Evolutionary conservation across 2,113 vertebrate species (phyloP).

Genomic region (Centropristis striata): DNA sequence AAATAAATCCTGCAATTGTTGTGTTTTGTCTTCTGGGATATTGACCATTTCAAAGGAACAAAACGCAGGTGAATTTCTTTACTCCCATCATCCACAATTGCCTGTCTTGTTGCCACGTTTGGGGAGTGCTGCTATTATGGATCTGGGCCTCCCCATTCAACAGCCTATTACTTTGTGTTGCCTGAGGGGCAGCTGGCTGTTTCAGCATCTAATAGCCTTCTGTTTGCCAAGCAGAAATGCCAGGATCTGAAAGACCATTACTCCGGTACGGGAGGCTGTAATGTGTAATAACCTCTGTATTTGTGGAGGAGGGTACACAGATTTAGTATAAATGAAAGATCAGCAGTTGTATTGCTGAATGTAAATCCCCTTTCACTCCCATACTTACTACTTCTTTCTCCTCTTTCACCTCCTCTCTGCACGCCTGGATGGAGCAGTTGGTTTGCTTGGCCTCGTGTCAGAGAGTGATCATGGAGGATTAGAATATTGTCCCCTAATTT

Average conservation of each 20-base stretch:
- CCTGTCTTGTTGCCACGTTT: conserved; percentile 39
- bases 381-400: background rate
- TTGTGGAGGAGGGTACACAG: conserved; percentile 16
- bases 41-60: conserved; percentile 3
- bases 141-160: conserved; percentile 53
- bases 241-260: conserved; percentile 41
- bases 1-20: background rate
- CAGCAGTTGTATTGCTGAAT: conserved; percentile 17
- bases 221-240: conserved; percentile 62
- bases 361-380: conserved; percentile 3
- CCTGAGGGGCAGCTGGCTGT: conserved; percentile 67
- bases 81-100: conserved; percentile 12
- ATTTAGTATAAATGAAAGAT: conserved; percentile 45
- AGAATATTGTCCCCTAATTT: conserved; percentile 42
- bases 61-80: conserved; percentile 41
- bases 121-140: conserved; percentile 42
- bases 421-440: conserved; percentile 30
- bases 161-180: conserved; percentile 64
- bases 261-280: conserved; percentile 10
- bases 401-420: background rate
- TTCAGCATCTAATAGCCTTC: conserved; percentile 67
- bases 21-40: background rate
- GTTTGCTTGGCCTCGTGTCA: conserved; percentile 36
- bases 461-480: conserved; percentile 29
- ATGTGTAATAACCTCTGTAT: conserved; percentile 39